Percentiles rank a stretch among this genome's conserved stretches.
Evolutionary conservation across 2,888 invertebrate species (phyloP).

Genomic region (Perdita meconis): DNA sequence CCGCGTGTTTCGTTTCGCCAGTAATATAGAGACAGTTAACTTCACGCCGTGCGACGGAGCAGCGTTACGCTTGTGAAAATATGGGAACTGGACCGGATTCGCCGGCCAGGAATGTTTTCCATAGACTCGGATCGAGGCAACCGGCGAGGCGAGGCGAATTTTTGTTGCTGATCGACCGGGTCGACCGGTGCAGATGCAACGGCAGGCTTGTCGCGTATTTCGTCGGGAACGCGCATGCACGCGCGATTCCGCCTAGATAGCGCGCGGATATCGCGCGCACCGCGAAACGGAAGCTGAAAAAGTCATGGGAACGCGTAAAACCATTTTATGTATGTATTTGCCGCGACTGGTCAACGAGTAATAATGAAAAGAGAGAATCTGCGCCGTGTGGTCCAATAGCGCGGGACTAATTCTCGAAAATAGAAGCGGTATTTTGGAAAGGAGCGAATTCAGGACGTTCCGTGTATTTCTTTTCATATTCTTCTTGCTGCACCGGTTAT

Average conservation of each 20-base stretch:
- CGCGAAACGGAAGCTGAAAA: conserved; percentile 11
- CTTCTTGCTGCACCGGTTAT: background rate
- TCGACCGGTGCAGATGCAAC: background rate
- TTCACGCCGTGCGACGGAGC: conserved; percentile 36
- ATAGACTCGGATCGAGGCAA: background rate
- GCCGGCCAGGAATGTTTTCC: conserved; percentile 41
- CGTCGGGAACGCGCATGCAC: conserved; percentile 66
- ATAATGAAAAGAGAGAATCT: conserved; percentile 29
- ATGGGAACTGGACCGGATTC: conserved; percentile 39
- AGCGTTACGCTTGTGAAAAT: conserved; percentile 34
- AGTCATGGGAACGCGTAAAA: conserved; percentile 30
- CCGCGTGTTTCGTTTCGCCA: conserved; percentile 8
- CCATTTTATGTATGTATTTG: conserved; percentile 38
- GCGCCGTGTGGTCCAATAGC: conserved; percentile 20
- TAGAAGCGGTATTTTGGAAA: conserved; percentile 32
- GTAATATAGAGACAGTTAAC: conserved; percentile 53
- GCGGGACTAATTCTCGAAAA: conserved; percentile 25
- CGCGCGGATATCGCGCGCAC: conserved; percentile 1
- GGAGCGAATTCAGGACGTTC: background rate
- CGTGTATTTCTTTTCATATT: background rate
- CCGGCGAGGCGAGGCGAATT: conserved; percentile 8
- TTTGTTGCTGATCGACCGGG: too few relatives aligned
- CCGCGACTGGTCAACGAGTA: conserved; percentile 16
- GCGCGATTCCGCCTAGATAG: conserved; percentile 28
- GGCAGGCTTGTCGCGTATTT: background rate